Evolutionary conservation across 2,113 vertebrate genomes (phyloP).

Genomic region (Anarhynchus alexandrinus): DNA sequence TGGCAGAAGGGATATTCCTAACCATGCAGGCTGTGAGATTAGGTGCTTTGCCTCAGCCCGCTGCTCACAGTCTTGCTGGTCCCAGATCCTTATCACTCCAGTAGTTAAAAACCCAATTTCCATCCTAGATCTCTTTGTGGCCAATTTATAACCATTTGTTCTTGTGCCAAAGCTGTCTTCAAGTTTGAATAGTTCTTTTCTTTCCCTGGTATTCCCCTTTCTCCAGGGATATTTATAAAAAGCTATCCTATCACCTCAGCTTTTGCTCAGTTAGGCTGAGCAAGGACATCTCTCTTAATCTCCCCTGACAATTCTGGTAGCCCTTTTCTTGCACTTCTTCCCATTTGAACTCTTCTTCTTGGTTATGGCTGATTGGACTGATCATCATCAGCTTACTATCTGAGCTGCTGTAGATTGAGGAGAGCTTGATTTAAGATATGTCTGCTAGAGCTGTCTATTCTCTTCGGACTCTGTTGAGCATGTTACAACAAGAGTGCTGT

Average conservation of each 20-base stretch:
- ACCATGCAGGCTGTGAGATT: neutral
- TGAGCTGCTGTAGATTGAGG: neutral
- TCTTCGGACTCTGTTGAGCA: neutral
- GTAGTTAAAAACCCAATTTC: neutral
- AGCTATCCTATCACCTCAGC: neutral
- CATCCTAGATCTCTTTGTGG: neutral
- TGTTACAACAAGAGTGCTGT: neutral
- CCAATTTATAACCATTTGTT: neutral
- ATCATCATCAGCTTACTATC: neutral
- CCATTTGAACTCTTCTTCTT: neutral
- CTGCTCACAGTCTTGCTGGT: neutral
- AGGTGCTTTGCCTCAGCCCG: neutral
- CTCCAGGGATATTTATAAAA: neutral
- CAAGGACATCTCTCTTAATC: neutral
- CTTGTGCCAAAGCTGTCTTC: neutral
- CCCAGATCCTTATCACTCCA: neutral
- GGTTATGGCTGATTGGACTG: neutral
- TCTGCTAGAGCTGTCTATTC: neutral
- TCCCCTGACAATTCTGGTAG: neutral
- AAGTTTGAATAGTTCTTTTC: neutral
- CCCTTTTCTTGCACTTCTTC: neutral
- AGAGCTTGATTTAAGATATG: neutral
- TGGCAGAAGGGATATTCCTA: neutral
- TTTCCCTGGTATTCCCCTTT: neutral
- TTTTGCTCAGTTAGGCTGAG: neutral